Percentiles rank a stretch among this genome's conserved stretches.
Evolutionary conservation across 2,113 vertebrate species (phyloP).

Genomic region (Archilochus colubris): DNA sequence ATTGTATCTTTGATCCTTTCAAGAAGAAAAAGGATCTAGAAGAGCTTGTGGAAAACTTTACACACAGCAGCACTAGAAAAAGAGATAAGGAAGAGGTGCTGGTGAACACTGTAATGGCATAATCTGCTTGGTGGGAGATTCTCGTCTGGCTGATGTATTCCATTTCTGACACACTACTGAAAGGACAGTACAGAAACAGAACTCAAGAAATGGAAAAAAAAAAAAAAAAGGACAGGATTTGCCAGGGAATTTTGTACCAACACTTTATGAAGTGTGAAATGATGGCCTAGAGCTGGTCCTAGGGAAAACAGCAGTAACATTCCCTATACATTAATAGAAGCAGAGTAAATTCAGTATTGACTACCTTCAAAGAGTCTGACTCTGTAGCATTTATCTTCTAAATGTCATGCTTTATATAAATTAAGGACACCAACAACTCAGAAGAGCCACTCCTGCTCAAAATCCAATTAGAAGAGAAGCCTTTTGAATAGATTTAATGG

Average conservation of each 20-base stretch:
- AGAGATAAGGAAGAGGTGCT: constrained; percentile 57
- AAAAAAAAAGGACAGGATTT: neutral
- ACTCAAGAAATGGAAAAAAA: neutral
- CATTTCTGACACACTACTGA: constrained; percentile 32
- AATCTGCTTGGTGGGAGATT: constrained; percentile 11
- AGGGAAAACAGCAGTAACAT: neutral
- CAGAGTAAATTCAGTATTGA: neutral
- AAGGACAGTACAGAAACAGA: neutral
- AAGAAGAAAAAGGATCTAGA: constrained; percentile 32
- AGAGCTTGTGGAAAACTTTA: constrained; percentile 61
- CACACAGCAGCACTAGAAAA: constrained; percentile 31
- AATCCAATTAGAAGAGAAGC: neutral
- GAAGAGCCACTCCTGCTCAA: neutral
- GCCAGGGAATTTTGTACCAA: constrained; percentile 22
- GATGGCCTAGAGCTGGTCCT: constrained; percentile 23
- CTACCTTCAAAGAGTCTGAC: neutral
- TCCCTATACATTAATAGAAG: neutral
- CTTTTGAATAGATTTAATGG: neutral
- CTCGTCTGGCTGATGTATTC: constrained; percentile 32
- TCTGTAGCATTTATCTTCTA: neutral
- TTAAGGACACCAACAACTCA: neutral
- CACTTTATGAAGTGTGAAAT: constrained; percentile 47
- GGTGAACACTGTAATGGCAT: constrained; percentile 13
- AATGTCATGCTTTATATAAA: neutral
- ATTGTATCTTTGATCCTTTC: constrained; percentile 47